phyloP scores from a whole-genome alignment of 2,888 invertebrate species.

The Osmoderma eremita region DNA sequence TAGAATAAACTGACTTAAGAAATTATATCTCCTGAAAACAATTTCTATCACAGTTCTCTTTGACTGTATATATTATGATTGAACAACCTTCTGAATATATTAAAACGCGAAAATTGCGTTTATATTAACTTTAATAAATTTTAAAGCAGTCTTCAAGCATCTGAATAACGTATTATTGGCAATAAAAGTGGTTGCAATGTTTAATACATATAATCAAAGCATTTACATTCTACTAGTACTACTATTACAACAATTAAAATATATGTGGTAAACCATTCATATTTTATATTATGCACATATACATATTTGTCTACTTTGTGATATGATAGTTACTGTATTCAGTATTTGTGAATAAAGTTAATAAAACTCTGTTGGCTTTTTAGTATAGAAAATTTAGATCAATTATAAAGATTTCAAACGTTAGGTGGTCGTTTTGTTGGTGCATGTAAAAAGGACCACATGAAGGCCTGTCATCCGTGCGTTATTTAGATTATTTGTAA shows the following conservation, averaged over 20 bases:
- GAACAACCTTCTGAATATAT: too few relatives aligned
- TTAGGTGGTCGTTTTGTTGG: too few relatives aligned
- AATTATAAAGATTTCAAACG: too few relatives aligned
- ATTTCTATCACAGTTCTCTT: constrained; percentile 1
- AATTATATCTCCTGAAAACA: not conserved
- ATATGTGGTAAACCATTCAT: constrained; percentile 22
- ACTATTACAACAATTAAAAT: constrained; percentile 20
- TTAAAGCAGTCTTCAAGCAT: not conserved
- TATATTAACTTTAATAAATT: not conserved
- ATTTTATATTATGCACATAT: constrained; percentile 48
- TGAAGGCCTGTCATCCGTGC: too few relatives aligned
- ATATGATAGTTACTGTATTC: constrained; percentile 48
- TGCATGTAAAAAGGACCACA: too few relatives aligned
- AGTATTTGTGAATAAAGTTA: constrained; percentile 43
- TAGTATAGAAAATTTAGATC: too few relatives aligned
- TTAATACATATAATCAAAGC: constrained; percentile 9
- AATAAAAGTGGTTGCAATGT: not conserved
- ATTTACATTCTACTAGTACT: constrained; percentile 22
- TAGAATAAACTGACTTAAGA: constrained; percentile 25
- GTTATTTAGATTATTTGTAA: too few relatives aligned
- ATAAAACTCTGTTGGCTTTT: constrained; percentile 4
- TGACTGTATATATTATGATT: constrained; percentile 12
- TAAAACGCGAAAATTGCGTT: not conserved
- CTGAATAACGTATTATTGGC: not conserved
- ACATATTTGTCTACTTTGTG: constrained; percentile 54